These are phyloP conservation scores for Gambelia wislizenii DNA, from an alignment of 2,797 vertebrate species.

Conservation along the genomic window DNA sequence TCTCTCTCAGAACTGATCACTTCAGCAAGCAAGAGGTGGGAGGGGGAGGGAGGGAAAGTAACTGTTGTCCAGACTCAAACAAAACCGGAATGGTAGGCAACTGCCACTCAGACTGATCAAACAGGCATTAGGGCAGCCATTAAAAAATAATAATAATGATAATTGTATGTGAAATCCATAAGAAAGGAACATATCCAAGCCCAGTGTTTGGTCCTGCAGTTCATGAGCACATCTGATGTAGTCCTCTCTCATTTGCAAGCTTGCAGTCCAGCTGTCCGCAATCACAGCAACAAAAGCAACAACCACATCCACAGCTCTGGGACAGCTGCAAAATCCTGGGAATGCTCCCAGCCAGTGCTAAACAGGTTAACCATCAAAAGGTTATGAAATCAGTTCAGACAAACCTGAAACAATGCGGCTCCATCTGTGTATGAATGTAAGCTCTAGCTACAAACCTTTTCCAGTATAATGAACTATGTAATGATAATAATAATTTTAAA, in stretches of 20 bases:
- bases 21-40: slow-evolving; percentile 29
- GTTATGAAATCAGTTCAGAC: slow-evolving; percentile 37
- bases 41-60: slow-evolving; percentile 39
- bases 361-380: slow-evolving; percentile 48
- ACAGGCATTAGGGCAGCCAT: slow-evolving; percentile 57
- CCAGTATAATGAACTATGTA: slow-evolving; percentile 17
- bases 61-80: slow-evolving; percentile 58
- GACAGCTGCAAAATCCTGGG: slow-evolving; percentile 61
- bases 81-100: slow-evolving; percentile 52
- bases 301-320: slow-evolving; percentile 58
- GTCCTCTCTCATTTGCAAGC: slow-evolving; percentile 63
- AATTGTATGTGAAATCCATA: slow-evolving; percentile 47
- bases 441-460: slow-evolving; percentile 28
- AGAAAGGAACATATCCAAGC: slow-evolving; percentile 40
- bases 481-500: neutral
- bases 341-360: slow-evolving; percentile 54
- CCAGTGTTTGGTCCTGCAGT: slow-evolving; percentile 41
- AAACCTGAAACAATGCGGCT: neutral
- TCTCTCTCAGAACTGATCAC: slow-evolving; percentile 53
- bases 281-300: slow-evolving; percentile 76
- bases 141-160: slow-evolving; percentile 23
- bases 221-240: slow-evolving; percentile 66
- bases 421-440: slow-evolving; percentile 24
- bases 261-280: slow-evolving; percentile 62
- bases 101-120: slow-evolving; percentile 61